Conservation (phyloP, 2,113 vertebrate species). For the Pluvialis apricaria region DNA sequence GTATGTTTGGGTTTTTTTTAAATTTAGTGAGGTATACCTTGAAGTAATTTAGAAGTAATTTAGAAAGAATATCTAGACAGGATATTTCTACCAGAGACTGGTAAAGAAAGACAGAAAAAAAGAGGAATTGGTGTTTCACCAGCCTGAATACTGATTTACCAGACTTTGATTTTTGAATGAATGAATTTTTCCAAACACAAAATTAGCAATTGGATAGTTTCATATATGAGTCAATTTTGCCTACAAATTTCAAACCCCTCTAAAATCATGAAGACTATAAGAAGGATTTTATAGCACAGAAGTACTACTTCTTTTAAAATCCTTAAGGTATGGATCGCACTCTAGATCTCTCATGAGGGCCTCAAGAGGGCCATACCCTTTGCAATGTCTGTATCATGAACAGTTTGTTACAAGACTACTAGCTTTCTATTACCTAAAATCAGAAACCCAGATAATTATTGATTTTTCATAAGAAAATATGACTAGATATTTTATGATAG, state of each 20-base stretch:
- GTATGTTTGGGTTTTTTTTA: neutral
- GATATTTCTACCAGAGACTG: neutral
- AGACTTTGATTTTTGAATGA: neutral
- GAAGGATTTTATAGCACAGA: neutral
- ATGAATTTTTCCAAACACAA: neutral
- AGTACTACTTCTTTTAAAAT: neutral
- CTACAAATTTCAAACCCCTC: neutral
- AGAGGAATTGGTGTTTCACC: neutral
- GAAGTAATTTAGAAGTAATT: neutral
- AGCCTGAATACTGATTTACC: neutral
- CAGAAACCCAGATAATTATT: neutral
- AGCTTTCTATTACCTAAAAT: neutral
- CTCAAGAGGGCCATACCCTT: neutral
- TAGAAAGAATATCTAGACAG: neutral
- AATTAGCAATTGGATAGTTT: neutral
- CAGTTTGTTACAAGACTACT: neutral
- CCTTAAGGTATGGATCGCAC: neutral
- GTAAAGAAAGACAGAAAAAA: neutral
- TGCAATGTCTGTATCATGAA: neutral
- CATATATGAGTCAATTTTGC: neutral
- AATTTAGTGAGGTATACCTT: neutral
- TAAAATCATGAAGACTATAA: neutral
- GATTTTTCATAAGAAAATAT: neutral
- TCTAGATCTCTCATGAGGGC: neutral
- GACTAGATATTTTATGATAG: neutral